Conservation (phyloP, 2,797 vertebrate genomes). For the Lerista edwardsae region DNA sequence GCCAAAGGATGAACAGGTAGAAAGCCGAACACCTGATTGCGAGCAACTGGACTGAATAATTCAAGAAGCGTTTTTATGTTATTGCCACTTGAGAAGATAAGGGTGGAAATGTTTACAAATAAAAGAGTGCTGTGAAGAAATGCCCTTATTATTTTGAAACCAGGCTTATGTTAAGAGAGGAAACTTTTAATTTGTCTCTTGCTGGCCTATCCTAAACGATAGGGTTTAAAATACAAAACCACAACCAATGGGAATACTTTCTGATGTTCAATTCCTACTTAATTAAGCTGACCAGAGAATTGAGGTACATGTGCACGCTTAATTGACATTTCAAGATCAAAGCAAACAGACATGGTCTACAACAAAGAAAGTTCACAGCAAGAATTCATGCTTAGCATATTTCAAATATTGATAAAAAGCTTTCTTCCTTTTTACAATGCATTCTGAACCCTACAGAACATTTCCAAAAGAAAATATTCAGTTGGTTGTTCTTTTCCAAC, state of each 20-base stretch:
- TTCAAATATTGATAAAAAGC: neutral
- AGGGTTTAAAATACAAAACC: neutral
- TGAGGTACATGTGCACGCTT: neutral
- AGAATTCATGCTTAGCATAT: neutral
- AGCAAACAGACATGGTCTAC: neutral
- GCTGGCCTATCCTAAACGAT: neutral
- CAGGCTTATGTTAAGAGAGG: neutral
- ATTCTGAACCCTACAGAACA: neutral
- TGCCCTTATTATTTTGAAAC: conserved; percentile 4
- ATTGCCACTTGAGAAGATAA: neutral
- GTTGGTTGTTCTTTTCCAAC: neutral
- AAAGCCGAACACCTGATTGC: conserved; percentile 3
- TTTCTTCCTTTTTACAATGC: neutral
- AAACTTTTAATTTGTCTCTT: neutral
- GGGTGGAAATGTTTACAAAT: conserved; percentile 18
- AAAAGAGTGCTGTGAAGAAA: neutral
- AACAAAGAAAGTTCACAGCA: neutral
- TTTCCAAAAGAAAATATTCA: neutral
- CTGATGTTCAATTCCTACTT: neutral
- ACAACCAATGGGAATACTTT: neutral
- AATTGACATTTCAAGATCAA: neutral
- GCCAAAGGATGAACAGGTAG: conserved; percentile 7
- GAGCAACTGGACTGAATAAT: neutral
- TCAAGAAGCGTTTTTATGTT: conserved; percentile 12
- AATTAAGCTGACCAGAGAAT: neutral